These are phyloP conservation scores for Rhogogaster chlorosoma DNA, from an alignment of 2,888 invertebrate genomes.

Conservation along the genomic window DNA sequence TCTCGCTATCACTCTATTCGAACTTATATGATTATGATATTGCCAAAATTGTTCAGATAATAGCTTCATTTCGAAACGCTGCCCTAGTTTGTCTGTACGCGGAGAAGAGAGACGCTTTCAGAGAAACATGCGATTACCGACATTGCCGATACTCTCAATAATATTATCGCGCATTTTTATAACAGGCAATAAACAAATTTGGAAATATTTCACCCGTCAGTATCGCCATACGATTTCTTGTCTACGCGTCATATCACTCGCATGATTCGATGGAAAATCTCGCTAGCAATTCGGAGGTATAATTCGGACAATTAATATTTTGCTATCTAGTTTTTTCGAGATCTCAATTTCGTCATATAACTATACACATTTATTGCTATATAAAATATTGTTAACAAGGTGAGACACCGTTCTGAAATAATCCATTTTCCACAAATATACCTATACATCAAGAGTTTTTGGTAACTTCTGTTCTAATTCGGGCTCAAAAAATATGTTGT, in stretches of 20 bases:
- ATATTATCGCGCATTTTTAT: background rate
- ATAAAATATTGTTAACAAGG: background rate
- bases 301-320: background rate
- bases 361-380: background rate
- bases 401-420: background rate
- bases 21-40: background rate
- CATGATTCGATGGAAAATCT: background rate
- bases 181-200: background rate
- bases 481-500: no score
- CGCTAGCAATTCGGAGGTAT: background rate
- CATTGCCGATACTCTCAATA: background rate
- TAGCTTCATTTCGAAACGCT: background rate
- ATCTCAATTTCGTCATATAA: background rate
- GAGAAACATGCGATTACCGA: background rate
- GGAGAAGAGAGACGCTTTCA: background rate
- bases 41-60: background rate
- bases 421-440: background rate
- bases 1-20: background rate
- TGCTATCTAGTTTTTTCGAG: background rate
- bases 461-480: no score
- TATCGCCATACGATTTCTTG: background rate
- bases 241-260: background rate
- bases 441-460: no score
- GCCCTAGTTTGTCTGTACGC: background rate
- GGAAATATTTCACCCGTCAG: background rate